Percentiles rank a stretch among this genome's conserved stretches.
These are phyloP conservation scores for Operophtera brumata DNA, from an alignment of 2,888 invertebrate species.

Conservation along the genomic window DNA sequence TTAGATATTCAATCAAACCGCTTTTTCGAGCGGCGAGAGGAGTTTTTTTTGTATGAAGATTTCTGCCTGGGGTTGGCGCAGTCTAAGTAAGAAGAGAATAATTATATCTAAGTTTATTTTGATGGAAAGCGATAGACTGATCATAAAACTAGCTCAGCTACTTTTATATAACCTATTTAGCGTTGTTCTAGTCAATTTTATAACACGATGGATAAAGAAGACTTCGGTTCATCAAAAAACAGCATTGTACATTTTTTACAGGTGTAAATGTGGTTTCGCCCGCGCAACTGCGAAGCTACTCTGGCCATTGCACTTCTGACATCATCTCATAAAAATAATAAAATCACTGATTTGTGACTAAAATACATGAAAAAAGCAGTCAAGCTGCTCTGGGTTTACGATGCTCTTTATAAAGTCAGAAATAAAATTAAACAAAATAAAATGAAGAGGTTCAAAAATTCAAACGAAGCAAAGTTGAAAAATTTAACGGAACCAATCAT, in stretches of 20 bases:
- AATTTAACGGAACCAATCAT: slow-evolving; percentile 4
- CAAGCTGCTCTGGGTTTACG: slow-evolving; percentile 1
- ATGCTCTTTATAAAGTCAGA: background rate
- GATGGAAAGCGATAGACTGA: too few species aligned
- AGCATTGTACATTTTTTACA: background rate
- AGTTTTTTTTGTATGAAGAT: too few species aligned
- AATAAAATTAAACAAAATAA: background rate
- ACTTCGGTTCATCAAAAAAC: background rate
- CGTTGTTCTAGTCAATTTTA: too few species aligned
- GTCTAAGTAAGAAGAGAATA: too few species aligned
- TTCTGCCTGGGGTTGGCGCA: too few species aligned
- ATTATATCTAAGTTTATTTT: too few species aligned
- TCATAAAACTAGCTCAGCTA: too few species aligned
- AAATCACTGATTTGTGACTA: slow-evolving; percentile 27
- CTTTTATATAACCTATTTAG: too few species aligned
- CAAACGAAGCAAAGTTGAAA: background rate
- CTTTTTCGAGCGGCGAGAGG: too few species aligned
- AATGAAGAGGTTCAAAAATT: background rate
- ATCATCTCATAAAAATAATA: slow-evolving; percentile 37
- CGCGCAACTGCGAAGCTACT: slow-evolving; percentile 38
- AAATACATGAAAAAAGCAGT: background rate
- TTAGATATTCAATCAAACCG: too few species aligned
- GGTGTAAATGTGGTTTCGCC: slow-evolving; percentile 36
- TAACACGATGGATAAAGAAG: too few species aligned
- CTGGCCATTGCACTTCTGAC: slow-evolving; percentile 47